Evolutionary conservation across 2,888 invertebrate species (phyloP).

Genomic region (Drosophila testacea): DNA sequence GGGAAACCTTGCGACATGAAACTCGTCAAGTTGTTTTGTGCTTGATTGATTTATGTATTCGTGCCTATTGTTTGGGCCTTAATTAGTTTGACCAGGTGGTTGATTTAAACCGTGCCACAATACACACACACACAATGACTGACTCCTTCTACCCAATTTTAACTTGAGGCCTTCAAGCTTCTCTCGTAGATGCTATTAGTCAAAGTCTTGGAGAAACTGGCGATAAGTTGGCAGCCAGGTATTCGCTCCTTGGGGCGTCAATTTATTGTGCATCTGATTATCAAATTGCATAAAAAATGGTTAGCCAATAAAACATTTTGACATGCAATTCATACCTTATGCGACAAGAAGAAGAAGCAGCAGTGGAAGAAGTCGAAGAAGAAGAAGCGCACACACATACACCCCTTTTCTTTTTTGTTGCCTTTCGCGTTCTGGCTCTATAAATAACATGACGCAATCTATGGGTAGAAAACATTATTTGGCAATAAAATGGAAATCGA

Average conservation of each 20-base stretch:
- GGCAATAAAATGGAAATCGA: slow-evolving; percentile 82
- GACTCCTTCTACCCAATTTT: neutral
- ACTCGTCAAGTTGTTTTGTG: slow-evolving; percentile 77
- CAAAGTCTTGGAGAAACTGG: slow-evolving; percentile 57
- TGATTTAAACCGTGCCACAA: slow-evolving; percentile 26
- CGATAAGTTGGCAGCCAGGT: slow-evolving; percentile 69
- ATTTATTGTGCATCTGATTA: slow-evolving; percentile 77
- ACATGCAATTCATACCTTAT: slow-evolving; percentile 79
- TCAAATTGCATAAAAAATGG: slow-evolving; percentile 81
- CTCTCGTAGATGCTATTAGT: slow-evolving; percentile 55
- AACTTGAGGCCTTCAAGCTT: neutral
- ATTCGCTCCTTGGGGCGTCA: slow-evolving; percentile 35
- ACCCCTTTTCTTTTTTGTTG: slow-evolving; percentile 27
- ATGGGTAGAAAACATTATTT: slow-evolving; percentile 80
- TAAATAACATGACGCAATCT: slow-evolving; percentile 84
- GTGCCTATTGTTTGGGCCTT: slow-evolving; percentile 71
- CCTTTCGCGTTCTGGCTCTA: slow-evolving; percentile 52
- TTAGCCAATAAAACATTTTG: slow-evolving; percentile 82
- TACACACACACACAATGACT: slow-evolving; percentile 1
- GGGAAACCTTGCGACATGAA: slow-evolving; percentile 46
- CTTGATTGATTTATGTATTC: slow-evolving; percentile 74
- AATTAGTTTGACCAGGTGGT: slow-evolving; percentile 77
- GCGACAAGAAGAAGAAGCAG: slow-evolving; percentile 23
- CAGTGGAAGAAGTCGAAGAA: slow-evolving; percentile 1
- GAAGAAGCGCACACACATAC: neutral